Percentiles rank a stretch among this genome's conserved stretches.
Evolutionary conservation across 2,113 vertebrate species (phyloP).

Genomic region (Carlito syrichta): DNA sequence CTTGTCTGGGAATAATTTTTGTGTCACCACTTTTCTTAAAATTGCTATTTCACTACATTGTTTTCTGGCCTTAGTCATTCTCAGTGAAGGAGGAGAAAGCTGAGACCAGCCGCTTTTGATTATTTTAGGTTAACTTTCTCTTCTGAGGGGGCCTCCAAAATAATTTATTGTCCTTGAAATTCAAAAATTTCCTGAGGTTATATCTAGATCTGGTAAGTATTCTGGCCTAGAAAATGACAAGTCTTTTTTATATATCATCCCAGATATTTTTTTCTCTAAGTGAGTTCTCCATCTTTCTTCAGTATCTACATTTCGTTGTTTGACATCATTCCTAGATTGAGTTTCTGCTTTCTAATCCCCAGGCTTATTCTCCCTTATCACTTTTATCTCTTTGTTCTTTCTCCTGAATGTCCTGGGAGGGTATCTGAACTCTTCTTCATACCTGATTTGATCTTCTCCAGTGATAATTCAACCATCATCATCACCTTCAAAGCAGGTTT

Average conservation of each 20-base stretch:
- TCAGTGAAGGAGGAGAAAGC: not conserved
- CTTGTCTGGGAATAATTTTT: not conserved
- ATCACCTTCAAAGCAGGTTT: not conserved
- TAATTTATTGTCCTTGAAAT: not conserved
- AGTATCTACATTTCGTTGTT: not conserved
- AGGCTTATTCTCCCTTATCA: not conserved
- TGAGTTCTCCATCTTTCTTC: not conserved
- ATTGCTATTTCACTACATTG: not conserved
- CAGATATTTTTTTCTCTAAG: not conserved
- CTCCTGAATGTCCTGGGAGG: not conserved
- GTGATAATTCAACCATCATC: not conserved
- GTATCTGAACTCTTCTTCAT: not conserved
- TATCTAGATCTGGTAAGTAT: not conserved
- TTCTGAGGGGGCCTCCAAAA: not conserved
- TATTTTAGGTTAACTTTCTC: not conserved
- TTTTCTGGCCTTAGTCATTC: not conserved
- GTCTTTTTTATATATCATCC: not conserved
- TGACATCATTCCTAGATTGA: not conserved
- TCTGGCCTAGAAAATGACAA: not conserved
- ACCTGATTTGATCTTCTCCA: not conserved
- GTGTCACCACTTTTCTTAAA: not conserved
- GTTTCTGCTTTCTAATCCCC: not conserved
- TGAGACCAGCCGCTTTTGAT: not conserved
- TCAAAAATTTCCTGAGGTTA: not conserved
- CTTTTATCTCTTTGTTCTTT: not conserved